phyloP scores from a whole-genome alignment of 2,113 vertebrate genomes.

The Passer domesticus region DNA sequence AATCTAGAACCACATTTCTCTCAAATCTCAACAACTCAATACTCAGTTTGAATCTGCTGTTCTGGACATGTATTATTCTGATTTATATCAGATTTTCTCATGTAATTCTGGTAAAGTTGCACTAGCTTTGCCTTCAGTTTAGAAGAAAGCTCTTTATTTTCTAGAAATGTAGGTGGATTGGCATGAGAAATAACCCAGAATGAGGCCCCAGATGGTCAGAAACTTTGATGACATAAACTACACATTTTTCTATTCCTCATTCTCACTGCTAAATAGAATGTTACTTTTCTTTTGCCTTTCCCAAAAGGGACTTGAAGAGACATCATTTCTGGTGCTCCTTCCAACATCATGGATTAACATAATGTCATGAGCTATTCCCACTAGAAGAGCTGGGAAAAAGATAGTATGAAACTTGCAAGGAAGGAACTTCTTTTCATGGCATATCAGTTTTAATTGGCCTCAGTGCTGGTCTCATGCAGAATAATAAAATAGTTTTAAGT shows the following conservation, averaged over 20 bases:
- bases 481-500: slow-evolving; percentile 39
- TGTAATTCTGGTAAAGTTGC: neutral
- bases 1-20: neutral
- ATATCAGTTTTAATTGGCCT: slow-evolving; percentile 49
- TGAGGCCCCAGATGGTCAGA: slow-evolving; percentile 54
- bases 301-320: slow-evolving; percentile 32
- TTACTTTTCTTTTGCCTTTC: slow-evolving; percentile 27
- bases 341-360: slow-evolving; percentile 34
- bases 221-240: slow-evolving; percentile 38
- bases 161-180: slow-evolving; percentile 39
- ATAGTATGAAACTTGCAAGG: slow-evolving; percentile 44
- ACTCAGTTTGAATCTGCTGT: neutral
- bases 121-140: neutral
- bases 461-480: neutral
- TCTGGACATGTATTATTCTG: neutral
- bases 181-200: slow-evolving; percentile 39
- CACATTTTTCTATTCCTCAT: slow-evolving; percentile 22
- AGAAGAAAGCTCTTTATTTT: neutral
- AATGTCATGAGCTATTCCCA: slow-evolving; percentile 23
- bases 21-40: neutral
- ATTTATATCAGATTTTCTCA: neutral
- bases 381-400: neutral
- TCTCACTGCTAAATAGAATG: slow-evolving; percentile 15
- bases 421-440: slow-evolving; percentile 3
- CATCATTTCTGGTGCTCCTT: neutral